These are phyloP conservation scores for Rhabdomys dilectus DNA, from an alignment of 2,113 vertebrate genomes.

Conservation along the genomic window DNA sequence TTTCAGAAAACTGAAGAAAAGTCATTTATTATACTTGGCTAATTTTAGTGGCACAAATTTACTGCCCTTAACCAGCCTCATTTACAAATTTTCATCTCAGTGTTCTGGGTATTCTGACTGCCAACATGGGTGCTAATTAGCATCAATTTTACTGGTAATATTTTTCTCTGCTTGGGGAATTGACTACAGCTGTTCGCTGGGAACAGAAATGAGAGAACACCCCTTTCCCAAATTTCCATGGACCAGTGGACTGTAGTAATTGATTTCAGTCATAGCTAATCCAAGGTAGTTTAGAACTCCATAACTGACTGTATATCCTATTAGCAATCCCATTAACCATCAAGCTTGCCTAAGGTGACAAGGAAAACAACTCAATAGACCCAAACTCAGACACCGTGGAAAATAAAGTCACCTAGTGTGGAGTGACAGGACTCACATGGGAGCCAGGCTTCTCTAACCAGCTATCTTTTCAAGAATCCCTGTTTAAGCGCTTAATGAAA, in stretches of 20 bases:
- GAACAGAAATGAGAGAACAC: constrained; percentile 44
- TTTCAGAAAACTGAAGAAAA: constrained; percentile 58
- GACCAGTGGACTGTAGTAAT: constrained; percentile 74
- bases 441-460: constrained; percentile 36
- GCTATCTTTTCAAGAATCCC: constrained; percentile 68
- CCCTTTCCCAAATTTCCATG: neutral
- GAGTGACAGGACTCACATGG: constrained; percentile 71
- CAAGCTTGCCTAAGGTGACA: constrained; percentile 76
- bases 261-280: constrained; percentile 79
- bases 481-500: constrained; percentile 79
- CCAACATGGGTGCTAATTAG: constrained; percentile 77
- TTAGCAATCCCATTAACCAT: constrained; percentile 72
- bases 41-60: constrained; percentile 68
- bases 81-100: constrained; percentile 61
- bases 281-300: constrained; percentile 68
- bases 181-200: constrained; percentile 64
- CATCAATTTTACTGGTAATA: constrained; percentile 65
- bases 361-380: constrained; percentile 74
- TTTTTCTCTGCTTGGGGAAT: constrained; percentile 67
- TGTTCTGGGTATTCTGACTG: constrained; percentile 64
- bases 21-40: constrained; percentile 46
- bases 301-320: constrained; percentile 72
- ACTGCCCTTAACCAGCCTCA: constrained; percentile 44
- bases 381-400: constrained; percentile 66
- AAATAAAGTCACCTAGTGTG: constrained; percentile 81